Evolutionary conservation across 2,888 invertebrate genomes (phyloP).

Genomic region (Pseudococcus viburni): DNA sequence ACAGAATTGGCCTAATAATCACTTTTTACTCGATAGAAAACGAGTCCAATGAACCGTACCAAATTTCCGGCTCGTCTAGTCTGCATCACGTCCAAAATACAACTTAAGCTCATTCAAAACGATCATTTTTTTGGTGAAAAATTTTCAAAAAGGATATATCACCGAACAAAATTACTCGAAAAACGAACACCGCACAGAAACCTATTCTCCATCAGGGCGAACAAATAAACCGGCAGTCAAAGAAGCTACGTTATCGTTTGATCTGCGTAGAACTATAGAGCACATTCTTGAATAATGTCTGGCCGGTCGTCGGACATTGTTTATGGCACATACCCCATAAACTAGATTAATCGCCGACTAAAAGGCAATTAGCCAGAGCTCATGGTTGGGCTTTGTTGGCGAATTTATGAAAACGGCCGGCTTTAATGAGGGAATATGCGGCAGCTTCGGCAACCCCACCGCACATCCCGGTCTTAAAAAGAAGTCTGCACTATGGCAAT

Average conservation of each 20-base stretch:
- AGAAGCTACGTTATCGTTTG: conserved; percentile 21
- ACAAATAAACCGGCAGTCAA: not conserved
- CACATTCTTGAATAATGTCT: conserved; percentile 37
- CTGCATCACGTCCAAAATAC: no score
- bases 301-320: conserved; percentile 24
- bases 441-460: no score
- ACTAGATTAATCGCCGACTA: conserved; percentile 55
- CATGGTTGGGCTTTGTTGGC: conserved; percentile 19
- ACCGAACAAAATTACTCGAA: not conserved
- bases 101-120: not conserved
- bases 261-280: not conserved
- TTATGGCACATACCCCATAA: conserved; percentile 39
- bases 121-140: not conserved
- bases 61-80: no score
- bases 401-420: conserved; percentile 18
- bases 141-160: not conserved
- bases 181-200: not conserved
- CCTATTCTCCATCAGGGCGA: not conserved
- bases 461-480: not conserved
- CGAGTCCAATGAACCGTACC: no score
- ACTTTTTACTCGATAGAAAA: no score
- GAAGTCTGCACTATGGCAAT: not conserved
- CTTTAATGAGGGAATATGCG: not conserved
- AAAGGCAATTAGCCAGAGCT: conserved; percentile 55
- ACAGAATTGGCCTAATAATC: no score